Evolutionary conservation across 2,113 vertebrate species (phyloP).

Genomic region (Oostethus manadensis): DNA sequence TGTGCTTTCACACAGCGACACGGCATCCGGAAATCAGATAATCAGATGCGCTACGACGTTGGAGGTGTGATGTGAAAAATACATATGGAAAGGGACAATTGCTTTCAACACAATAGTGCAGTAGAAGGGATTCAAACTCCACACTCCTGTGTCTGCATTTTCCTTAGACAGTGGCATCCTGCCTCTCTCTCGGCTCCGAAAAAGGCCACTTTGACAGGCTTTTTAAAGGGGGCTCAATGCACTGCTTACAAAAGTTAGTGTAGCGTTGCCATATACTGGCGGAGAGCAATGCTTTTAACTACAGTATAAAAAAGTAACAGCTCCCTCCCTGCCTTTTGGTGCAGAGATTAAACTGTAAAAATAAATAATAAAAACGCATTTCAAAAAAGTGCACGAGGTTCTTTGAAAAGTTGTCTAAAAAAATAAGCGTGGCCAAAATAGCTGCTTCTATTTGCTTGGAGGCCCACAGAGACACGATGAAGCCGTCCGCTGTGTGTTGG

Average conservation of each 20-base stretch:
- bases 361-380: not conserved
- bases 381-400: not conserved
- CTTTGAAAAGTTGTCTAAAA: not conserved
- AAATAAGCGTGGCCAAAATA: not conserved
- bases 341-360: slow-evolving; percentile 17
- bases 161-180: no score
- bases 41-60: no score
- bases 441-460: not conserved
- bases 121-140: no score
- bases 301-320: slow-evolving; percentile 9
- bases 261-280: not conserved
- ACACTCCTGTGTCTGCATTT: no score
- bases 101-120: no score
- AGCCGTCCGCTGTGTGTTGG: not conserved
- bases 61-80: no score
- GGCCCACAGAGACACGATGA: not conserved
- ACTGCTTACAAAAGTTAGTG: not conserved
- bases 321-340: slow-evolving; percentile 21
- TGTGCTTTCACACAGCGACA: no score
- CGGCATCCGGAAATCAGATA: no score
- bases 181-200: no score
- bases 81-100: no score
- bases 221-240: not conserved
- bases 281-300: slow-evolving; percentile 9
- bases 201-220: not conserved